phyloP scores from a whole-genome alignment of 2,113 vertebrate species.

The Atherinomorus stipes region DNA sequence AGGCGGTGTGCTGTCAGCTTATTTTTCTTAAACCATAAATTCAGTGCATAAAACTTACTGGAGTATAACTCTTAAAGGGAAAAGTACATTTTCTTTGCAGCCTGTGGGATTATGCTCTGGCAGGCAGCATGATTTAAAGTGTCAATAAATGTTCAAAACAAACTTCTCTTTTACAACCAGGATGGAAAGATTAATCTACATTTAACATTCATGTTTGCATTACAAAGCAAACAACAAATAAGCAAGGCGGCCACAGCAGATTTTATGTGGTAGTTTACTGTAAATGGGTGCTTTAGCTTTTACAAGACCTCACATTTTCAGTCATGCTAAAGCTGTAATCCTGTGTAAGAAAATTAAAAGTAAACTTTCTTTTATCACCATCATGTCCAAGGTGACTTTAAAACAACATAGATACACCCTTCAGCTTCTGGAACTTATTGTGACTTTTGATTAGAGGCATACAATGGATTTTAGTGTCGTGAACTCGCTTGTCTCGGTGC shows the following conservation, averaged over 20 bases:
- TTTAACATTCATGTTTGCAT: constrained; percentile 45
- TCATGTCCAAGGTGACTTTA: constrained; percentile 38
- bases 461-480: constrained; percentile 47
- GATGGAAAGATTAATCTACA: constrained; percentile 52
- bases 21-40: constrained; percentile 76
- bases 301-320: not conserved
- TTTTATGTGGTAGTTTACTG: constrained; percentile 32
- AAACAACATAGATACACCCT: not conserved
- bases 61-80: constrained; percentile 71
- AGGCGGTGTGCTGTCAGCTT: constrained; percentile 70
- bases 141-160: constrained; percentile 77
- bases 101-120: constrained; percentile 63
- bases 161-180: constrained; percentile 38
- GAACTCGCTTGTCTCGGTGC: constrained; percentile 37
- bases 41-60: constrained; percentile 72
- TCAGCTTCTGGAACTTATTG: constrained; percentile 8
- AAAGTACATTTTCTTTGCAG: constrained; percentile 76
- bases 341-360: constrained; percentile 25
- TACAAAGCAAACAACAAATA: constrained; percentile 53
- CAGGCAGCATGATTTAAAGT: constrained; percentile 74
- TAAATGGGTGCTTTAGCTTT: constrained; percentile 31
- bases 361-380: constrained; percentile 7
- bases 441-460: constrained; percentile 37
- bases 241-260: constrained; percentile 37
- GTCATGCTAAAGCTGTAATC: constrained; percentile 8